A percentile compares a stretch with the other conserved stretches of the same genome.
Evolutionary conservation across 1,140 invertebrate species (phyloP).

Genomic region (Rhopalosiphum maidis): DNA sequence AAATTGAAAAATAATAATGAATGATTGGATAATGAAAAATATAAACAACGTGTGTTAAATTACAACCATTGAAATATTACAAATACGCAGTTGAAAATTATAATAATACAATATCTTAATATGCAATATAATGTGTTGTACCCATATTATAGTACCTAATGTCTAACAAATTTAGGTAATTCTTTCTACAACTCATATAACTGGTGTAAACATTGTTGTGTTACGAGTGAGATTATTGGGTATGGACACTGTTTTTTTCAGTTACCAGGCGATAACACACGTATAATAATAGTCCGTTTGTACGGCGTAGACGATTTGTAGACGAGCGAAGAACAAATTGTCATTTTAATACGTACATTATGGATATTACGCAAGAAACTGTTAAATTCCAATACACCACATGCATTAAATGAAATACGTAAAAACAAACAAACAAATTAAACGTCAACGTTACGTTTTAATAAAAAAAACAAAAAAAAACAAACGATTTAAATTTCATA

Average conservation of each 20-base stretch:
- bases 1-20: too few relatives aligned
- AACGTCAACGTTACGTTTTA: not conserved
- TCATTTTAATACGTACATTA: not conserved
- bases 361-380: not conserved
- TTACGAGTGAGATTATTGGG: too few relatives aligned
- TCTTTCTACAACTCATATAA: too few relatives aligned
- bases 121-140: too few relatives aligned
- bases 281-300: not conserved
- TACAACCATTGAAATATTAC: too few relatives aligned
- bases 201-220: too few relatives aligned
- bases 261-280: not conserved
- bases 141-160: too few relatives aligned
- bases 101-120: too few relatives aligned
- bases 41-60: too few relatives aligned
- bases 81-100: too few relatives aligned
- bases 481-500: not conserved
- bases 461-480: not conserved
- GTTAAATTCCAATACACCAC: not conserved
- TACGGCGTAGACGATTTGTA: not conserved
- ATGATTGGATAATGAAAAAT: too few relatives aligned
- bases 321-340: not conserved
- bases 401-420: not conserved
- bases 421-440: not conserved
- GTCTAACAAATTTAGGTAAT: too few relatives aligned
- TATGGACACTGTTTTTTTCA: not conserved